Evolutionary conservation across 2,888 invertebrate genomes (phyloP).

Genomic region (Macropis europaea): DNA sequence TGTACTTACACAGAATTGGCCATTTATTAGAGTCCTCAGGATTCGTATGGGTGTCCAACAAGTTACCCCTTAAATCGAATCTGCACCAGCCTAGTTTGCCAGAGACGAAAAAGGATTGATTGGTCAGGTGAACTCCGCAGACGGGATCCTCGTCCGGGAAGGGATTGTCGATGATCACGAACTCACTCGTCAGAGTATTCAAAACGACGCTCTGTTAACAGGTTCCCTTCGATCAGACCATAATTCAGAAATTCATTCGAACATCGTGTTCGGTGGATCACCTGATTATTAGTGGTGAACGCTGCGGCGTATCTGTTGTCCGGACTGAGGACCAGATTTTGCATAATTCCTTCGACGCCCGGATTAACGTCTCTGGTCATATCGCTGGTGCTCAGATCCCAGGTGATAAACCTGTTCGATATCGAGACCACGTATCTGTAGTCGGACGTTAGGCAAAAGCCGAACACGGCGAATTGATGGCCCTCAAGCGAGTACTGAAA

Average conservation of each 20-base stretch:
- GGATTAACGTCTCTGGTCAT: conserved; percentile 96
- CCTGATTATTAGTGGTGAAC: conserved; percentile 97
- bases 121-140: conserved; percentile 84
- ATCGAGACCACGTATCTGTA: conserved; percentile 96
- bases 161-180: conserved; percentile 92
- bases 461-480: conserved; percentile 98
- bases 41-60: conserved; percentile 83
- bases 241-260: not conserved
- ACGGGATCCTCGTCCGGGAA: conserved; percentile 85
- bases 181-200: conserved; percentile 97
- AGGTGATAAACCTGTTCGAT: conserved; percentile 97
- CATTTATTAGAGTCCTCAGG: conserved; percentile 84
- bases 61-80: conserved; percentile 89
- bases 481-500: conserved; percentile 96
- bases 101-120: conserved; percentile 88
- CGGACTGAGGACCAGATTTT: conserved; percentile 93
- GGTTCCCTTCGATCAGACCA: not conserved
- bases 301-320: conserved; percentile 98
- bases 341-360: conserved; percentile 97
- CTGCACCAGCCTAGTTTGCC: conserved; percentile 89
- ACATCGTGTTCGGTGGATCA: conserved; percentile 65
- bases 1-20: conserved; percentile 86
- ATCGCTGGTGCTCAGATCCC: conserved; percentile 97
- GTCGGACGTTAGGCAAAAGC: conserved; percentile 93
- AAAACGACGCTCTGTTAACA: conserved; percentile 88